Evolutionary conservation across 1,140 invertebrate genomes (phyloP), one percentile per base, ranked within the genome.

Genomic region (Antheraea mylitta): DNA sequence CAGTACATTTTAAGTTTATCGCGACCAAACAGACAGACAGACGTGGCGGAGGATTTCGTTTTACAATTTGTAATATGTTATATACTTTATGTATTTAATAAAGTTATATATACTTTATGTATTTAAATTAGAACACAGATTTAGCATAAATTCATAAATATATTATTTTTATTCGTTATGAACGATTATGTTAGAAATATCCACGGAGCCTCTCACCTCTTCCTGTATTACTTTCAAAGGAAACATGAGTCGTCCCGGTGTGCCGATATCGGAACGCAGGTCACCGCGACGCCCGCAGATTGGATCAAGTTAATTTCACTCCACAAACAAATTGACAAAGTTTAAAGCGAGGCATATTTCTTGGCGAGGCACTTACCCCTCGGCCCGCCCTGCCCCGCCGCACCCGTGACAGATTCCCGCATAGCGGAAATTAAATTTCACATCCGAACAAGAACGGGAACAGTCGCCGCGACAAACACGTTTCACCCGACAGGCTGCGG

Each of bases 251-350:
- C 61, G 75, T 68, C 37, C 70, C 78, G 69, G 74, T 72, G 71
- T 63, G 38, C 60, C 77, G 76, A 74, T 81, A 85, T 80, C 81
- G 76, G 83, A 68, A 79, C 82, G 78, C 83, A 81, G 87, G 81
- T 86, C 84, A 84, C 78, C 72, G 79, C 77, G 77, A 78, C 74
- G 72, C 80, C 85, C 85, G 82, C 87, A 90, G 88, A 90, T 91
- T 89, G 84, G 88, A 90, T 90, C 88, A 83, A 92, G 90, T 92
- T 92, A 92, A 90, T 92, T 92, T 92, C 86, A 80, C 86, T 86
- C 87, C 87, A 91, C 89, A 91, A 91, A 92, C 87, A 92, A 92
- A 92, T 92, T 92, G 90, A 90, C 90, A 92, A 92, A 92, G 88
- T 92, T 92, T 89, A 89, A 81, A 92, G 84, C 88, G 87, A 82